phyloP scores from a whole-genome alignment of 1,140 invertebrate genomes.

The Ostrea edulis region DNA sequence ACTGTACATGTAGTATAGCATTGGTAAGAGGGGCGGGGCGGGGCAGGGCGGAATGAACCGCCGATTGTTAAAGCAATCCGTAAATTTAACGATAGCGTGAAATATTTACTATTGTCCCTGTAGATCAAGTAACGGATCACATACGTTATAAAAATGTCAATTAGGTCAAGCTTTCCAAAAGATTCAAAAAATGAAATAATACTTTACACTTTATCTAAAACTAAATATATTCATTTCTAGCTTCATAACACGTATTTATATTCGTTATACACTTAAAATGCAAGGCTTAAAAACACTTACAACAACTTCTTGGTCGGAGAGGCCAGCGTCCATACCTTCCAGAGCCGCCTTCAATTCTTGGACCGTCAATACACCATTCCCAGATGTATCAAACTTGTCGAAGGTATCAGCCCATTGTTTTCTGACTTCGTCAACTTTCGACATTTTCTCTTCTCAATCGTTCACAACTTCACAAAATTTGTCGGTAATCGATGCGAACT shows the following conservation, averaged over 20 bases:
- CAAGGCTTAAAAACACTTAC: neutral
- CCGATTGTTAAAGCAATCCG: too few species aligned
- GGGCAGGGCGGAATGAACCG: too few species aligned
- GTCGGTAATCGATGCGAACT: neutral
- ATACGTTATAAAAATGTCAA: too few species aligned
- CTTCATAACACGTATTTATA: neutral
- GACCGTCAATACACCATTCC: neutral
- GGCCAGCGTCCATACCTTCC: neutral
- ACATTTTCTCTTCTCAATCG: neutral
- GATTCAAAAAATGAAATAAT: too few species aligned
- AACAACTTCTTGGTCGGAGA: neutral
- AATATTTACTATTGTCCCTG: too few species aligned
- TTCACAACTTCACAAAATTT: neutral
- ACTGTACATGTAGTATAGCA: too few species aligned
- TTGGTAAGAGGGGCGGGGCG: too few species aligned
- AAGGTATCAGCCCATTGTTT: neutral
- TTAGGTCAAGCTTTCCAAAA: too few species aligned
- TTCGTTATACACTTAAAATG: neutral
- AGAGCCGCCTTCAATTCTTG: neutral
- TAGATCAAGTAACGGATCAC: too few species aligned
- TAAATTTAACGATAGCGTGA: too few species aligned
- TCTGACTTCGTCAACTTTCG: conserved; percentile 21
- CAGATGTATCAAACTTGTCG: neutral
- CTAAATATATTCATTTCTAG: neutral
- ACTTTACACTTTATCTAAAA: neutral